Evolutionary conservation across 2,888 invertebrate species (phyloP).

Genomic region (Cantharis rufa): DNA sequence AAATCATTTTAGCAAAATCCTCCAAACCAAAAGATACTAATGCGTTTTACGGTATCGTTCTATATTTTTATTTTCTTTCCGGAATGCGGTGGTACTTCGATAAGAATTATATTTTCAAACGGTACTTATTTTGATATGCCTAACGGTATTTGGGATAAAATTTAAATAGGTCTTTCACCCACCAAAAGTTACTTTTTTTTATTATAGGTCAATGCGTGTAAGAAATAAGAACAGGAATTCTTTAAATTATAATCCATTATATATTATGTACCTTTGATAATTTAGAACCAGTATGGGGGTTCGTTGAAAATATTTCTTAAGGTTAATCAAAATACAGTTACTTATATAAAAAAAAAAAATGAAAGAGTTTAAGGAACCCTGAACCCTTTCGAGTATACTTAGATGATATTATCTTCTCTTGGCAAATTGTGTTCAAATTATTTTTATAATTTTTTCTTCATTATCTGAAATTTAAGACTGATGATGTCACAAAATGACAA

Average conservation of each 20-base stretch:
- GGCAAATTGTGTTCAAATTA: neutral
- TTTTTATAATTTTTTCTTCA: neutral
- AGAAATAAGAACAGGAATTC: slow-evolving; percentile 6
- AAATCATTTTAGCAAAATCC: neutral
- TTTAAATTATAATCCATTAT: neutral
- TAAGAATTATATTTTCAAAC: slow-evolving; percentile 18
- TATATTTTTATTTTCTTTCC: neutral
- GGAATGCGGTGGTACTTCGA: slow-evolving; percentile 4
- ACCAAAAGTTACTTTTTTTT: slow-evolving; percentile 9
- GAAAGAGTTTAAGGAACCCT: neutral
- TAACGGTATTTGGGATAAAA: slow-evolving; percentile 22
- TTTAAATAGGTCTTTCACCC: slow-evolving; percentile 22
- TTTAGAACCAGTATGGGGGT: neutral
- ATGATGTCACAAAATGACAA: neutral
- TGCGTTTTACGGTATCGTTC: neutral
- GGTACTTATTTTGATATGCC: slow-evolving; percentile 16
- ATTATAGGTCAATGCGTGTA: slow-evolving; percentile 13
- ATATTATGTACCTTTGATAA: neutral
- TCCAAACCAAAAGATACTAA: neutral
- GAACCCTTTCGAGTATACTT: neutral
- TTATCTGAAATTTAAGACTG: neutral
- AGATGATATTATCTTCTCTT: neutral
- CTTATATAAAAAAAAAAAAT: neutral
- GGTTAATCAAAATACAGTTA: neutral
- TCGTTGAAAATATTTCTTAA: slow-evolving; percentile 2